Evolutionary conservation across 2,113 vertebrate species (phyloP), one percentile per base, ranked within the genome.

Genomic region (Anhinga rufa): DNA sequence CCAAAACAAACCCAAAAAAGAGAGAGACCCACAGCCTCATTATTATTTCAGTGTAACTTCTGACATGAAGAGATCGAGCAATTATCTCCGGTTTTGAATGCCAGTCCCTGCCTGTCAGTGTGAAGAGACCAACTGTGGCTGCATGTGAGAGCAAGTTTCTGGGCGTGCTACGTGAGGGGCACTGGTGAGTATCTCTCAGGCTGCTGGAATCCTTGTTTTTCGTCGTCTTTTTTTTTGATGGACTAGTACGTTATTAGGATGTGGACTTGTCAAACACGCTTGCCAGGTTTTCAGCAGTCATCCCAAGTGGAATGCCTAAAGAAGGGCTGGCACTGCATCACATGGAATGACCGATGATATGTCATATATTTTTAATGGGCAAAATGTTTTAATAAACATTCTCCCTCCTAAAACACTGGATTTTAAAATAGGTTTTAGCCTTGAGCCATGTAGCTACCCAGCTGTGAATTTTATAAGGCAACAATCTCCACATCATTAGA

Each of bases 401-500:
- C 93, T 96, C 69, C 52, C 95, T 98, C 96, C 97, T 97, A 98
- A 98, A 98, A 97, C 97, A 96, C 96, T 97, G 97, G 95, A 74
- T 97, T 98, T 98, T 97, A 95, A 98, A 98, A 97, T 97, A 97
- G 97, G 91, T 90, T 98, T 98, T 98, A 98, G 98, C 98, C 98
- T 98, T 98, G 98, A 98, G 98, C 98, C 96, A 98, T 98, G 96
- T 98, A 98, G 98, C 98, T 98, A 98, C 94, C 98, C 98, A 98
- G 98, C 98, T 98, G 98, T 98, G 98, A 98, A 97, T 98, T 98
- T 98, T 98, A 98, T 98, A 98, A 98, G 96, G 98, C 97, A 97
- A 97, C 98, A 97, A 98, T 98, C 97, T 97, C 96, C 97, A 98
- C 98, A 98, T 98, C 97, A 97, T 98, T 98, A 98, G 97, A 97